Conservation (phyloP, 2,888 invertebrate genomes). For the Augiades crinisus region DNA sequence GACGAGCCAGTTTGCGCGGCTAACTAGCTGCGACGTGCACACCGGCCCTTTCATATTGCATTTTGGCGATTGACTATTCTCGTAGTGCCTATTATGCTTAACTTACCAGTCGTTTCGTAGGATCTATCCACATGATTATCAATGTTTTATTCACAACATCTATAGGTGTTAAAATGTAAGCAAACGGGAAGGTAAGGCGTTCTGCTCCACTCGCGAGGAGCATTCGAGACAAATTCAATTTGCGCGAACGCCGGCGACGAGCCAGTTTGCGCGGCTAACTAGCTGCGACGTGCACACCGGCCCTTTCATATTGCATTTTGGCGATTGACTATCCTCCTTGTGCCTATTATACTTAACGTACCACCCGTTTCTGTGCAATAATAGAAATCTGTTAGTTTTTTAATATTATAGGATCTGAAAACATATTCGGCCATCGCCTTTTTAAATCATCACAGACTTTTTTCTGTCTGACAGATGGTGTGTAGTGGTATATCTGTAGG, state of each 20-base stretch:
- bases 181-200: neutral
- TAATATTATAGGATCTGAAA: too few relatives aligned
- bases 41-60: constrained; percentile 62
- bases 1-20: constrained; percentile 73
- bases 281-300: constrained; percentile 71
- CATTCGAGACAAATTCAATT: constrained; percentile 75
- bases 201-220: constrained; percentile 44
- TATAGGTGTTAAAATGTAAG: constrained; percentile 6
- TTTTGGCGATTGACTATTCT: constrained; percentile 28
- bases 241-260: constrained; percentile 70
- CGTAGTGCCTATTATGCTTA: too few relatives aligned
- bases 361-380: neutral
- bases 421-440: too few relatives aligned
- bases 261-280: constrained; percentile 76
- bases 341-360: constrained; percentile 17
- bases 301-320: constrained; percentile 57
- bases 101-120: too few relatives aligned
- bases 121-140: neutral
- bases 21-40: constrained; percentile 76
- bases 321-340: constrained; percentile 7
- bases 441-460: too few relatives aligned
- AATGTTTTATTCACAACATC: neutral
- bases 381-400: too few relatives aligned
- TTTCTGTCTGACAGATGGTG: too few relatives aligned
- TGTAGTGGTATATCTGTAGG: too few relatives aligned